These are phyloP conservation scores for Sorex fumeus DNA, from an alignment of 2,113 vertebrate species.

Conservation along the genomic window DNA sequence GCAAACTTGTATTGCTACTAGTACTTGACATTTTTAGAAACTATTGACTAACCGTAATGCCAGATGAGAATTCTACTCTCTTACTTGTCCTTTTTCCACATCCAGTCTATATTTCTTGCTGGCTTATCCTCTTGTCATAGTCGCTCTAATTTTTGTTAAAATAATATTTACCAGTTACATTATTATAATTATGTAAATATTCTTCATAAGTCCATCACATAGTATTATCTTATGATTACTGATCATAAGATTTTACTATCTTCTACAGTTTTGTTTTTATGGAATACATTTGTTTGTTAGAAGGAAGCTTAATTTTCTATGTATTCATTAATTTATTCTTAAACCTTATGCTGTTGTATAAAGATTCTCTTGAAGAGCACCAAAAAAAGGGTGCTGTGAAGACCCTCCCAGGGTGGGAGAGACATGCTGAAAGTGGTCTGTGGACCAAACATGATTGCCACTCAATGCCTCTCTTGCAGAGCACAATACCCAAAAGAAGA, in stretches of 20 bases:
- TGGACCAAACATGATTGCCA: too few relatives aligned
- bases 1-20: background rate
- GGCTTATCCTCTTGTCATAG: background rate
- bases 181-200: background rate
- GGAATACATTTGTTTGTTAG: background rate
- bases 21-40: background rate
- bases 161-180: conserved; percentile 28
- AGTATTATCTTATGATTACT: background rate
- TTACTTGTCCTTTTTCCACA: background rate
- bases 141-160: conserved; percentile 44
- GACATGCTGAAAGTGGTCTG: too few relatives aligned
- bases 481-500: too few relatives aligned
- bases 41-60: conserved; percentile 24
- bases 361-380: background rate
- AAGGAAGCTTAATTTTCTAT: conserved; percentile 13
- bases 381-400: too few relatives aligned
- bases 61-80: conserved; percentile 17
- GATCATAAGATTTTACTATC: background rate
- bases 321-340: background rate
- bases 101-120: background rate
- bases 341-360: background rate
- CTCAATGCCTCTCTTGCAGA: too few relatives aligned
- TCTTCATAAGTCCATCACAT: background rate
- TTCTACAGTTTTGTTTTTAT: conserved; percentile 37
- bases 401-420: too few relatives aligned